Conservation (phyloP, 2,888 invertebrate genomes). For the Drosophila paranaensis region DNA sequence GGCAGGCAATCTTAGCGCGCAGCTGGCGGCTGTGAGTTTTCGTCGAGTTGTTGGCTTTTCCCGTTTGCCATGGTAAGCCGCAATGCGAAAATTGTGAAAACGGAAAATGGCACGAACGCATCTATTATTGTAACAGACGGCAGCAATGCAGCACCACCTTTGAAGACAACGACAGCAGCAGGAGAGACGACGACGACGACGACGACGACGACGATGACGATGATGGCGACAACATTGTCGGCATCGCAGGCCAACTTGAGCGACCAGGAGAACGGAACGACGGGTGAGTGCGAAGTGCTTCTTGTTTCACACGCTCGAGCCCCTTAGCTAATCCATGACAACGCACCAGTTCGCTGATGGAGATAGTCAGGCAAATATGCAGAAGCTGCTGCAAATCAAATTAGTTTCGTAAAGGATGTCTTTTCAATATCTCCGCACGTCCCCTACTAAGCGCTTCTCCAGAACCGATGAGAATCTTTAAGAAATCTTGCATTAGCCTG, state of each 20-base stretch:
- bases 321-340: constrained; percentile 26
- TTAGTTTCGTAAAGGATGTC: constrained; percentile 55
- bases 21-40: constrained; percentile 69
- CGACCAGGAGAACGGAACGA: constrained; percentile 78
- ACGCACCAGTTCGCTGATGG: background rate
- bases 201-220: constrained; percentile 21
- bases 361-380: background rate
- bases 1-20: constrained; percentile 61
- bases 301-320: constrained; percentile 16
- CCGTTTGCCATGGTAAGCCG: constrained; percentile 71
- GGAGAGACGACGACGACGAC: background rate
- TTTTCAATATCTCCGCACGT: constrained; percentile 24
- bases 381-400: constrained; percentile 54
- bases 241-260: constrained; percentile 65
- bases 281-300: constrained; percentile 74
- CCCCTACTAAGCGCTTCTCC: constrained; percentile 1
- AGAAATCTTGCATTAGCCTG: background rate
- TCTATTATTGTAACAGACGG: constrained; percentile 56
- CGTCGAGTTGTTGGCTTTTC: constrained; percentile 26
- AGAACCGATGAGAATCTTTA: background rate
- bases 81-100: constrained; percentile 78
- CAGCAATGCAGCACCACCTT: constrained; percentile 61
- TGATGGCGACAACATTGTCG: constrained; percentile 57
- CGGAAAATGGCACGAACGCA: constrained; percentile 78
- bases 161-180: constrained; percentile 45